These are phyloP conservation scores for Microplitis demolitor DNA, from an alignment of 1,140 invertebrate species.

Conservation along the genomic window DNA sequence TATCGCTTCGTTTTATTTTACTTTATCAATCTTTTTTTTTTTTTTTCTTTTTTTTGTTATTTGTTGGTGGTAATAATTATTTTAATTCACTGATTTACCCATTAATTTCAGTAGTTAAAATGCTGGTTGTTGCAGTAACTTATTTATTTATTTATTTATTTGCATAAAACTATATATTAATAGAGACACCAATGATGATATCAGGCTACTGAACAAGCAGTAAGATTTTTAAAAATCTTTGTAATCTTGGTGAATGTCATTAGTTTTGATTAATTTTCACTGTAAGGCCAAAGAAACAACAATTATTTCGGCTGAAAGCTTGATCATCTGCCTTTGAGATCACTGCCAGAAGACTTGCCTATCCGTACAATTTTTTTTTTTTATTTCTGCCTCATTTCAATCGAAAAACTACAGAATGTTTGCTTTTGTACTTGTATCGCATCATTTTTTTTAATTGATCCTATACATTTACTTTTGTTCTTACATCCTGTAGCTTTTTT, in stretches of 20 bases:
- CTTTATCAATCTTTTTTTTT: background rate
- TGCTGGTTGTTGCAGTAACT: conserved; percentile 21
- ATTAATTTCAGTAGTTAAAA: background rate
- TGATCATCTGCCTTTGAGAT: conserved; percentile 36
- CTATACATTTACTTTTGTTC: background rate
- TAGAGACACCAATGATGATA: conserved; percentile 57
- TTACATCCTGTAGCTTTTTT: background rate
- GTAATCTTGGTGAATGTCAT: conserved; percentile 59
- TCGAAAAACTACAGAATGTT: conserved; percentile 30
- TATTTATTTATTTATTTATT: conserved; percentile 7
- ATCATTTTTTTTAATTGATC: conserved; percentile 12
- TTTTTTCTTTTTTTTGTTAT: background rate
- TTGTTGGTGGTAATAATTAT: background rate
- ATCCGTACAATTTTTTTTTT: conserved; percentile 31
- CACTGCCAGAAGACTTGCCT: conserved; percentile 23
- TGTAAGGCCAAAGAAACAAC: conserved; percentile 62
- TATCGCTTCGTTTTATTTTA: background rate
- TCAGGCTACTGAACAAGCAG: conserved; percentile 52
- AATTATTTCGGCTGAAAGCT: conserved; percentile 40
- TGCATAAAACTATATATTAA: background rate
- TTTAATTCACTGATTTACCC: background rate
- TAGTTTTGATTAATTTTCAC: conserved; percentile 48
- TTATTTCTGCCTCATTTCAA: conserved; percentile 2
- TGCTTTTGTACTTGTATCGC: background rate
- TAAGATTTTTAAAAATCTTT: conserved; percentile 56